Base-by-base conservation (phyloP, 2,888 invertebrate genomes). In the Diplazon laetatorius region DNA sequence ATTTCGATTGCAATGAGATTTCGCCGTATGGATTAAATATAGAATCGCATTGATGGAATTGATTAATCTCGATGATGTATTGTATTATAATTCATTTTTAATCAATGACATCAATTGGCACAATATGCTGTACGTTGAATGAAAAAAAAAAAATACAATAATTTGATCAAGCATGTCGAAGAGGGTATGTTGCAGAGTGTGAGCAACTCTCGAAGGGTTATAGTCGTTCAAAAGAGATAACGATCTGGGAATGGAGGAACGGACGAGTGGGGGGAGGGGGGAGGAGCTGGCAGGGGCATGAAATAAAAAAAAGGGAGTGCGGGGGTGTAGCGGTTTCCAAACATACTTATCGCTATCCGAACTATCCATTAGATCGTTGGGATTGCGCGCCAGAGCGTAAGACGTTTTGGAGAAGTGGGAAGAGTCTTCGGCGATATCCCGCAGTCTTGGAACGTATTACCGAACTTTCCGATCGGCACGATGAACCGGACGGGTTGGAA, bases 401-500 rank as follows among this genome's bases (percentile, higher is more conserved):
- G 57, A 65, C 25, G 50, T 18, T n/a, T n/a, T 12, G 14, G 42
- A 48, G 62, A 72, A 80, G 59, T 25, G 68, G n/a, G 68, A 75
- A 78, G 75, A 78, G 55, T 71, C 71, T 30, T 35, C 57, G 39
- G 55, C 72, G 42, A 76, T 69, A 76, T 76, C 76, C 57, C 66
- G 59, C 65, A 74, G 71, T 72, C 63, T 73, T 74, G 69, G 68
- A 79, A 69, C 76, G 78, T 81, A 81, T 79, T 81, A 77, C 76
- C 71, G 69, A 81, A 81, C 73, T 81, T 79, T 74, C 22, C 71
- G 81, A 81, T 81, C 71, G 79, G 66, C 48, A 63, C 74, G 74
- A 78, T 78, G 77, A 75, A 80, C 75, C 78, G 71, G 6, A 6
- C 2, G 6, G 4, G 30, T 2, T 5, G 30, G 30, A 2, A 30